Evolutionary conservation across 2,797 vertebrate genomes (phyloP).

Genomic region (Artibeus jamaicensis): DNA sequence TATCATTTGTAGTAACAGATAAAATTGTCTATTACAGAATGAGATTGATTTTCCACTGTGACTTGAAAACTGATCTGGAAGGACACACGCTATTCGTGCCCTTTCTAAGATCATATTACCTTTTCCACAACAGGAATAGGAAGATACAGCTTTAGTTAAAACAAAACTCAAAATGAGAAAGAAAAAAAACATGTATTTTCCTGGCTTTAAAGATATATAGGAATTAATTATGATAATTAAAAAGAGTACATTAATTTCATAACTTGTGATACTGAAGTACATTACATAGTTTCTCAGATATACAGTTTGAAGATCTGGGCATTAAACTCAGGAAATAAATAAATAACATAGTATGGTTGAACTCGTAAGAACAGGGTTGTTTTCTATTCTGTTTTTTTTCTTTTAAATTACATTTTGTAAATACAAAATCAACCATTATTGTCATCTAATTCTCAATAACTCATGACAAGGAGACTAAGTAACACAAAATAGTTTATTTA

Average conservation of each 20-base stretch:
- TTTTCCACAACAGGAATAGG: not conserved
- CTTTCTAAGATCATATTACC: not conserved
- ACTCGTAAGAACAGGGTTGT: not conserved
- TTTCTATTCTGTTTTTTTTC: not conserved
- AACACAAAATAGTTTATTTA: not conserved
- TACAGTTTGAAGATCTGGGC: not conserved
- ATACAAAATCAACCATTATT: not conserved
- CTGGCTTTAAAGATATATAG: not conserved
- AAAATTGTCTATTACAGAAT: not conserved
- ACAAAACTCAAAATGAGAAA: not conserved
- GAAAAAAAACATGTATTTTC: not conserved
- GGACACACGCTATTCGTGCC: not conserved
- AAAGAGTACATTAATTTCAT: not conserved
- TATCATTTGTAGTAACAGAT: not conserved
- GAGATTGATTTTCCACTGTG: not conserved
- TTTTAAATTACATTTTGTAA: not conserved
- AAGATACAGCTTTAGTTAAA: not conserved
- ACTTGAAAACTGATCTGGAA: not conserved
- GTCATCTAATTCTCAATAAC: not conserved
- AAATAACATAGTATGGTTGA: not conserved
- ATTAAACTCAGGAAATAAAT: not conserved
- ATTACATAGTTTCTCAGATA: not conserved
- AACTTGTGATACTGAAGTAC: not conserved
- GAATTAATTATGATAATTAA: not conserved
- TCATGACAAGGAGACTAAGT: not conserved